Base-by-base conservation (phyloP, 2,797 vertebrate genomes). In the Eurystomus glaucurus region DNA sequence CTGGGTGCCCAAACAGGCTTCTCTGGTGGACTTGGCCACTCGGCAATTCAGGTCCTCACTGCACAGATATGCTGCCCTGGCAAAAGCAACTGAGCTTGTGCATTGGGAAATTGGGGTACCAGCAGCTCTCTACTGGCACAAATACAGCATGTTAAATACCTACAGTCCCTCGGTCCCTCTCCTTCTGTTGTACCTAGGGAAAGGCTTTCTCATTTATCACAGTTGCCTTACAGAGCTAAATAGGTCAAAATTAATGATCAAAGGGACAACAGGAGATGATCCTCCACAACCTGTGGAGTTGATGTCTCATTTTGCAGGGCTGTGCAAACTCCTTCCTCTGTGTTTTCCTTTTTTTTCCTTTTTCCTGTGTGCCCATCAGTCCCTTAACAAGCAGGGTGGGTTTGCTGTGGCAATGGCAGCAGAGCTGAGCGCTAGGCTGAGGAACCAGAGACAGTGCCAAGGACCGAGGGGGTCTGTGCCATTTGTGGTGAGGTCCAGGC, bases 21-120 rank as follows among this genome's bases (percentile, higher is more conserved):
- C 26, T 74, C 41, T 1, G 6, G 3, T 28, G n/a, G 18, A 2
- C 11, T 86, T 0, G 0, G 35, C 15, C 35, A 18, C 23, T 52
- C 50, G 39, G 3, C 39, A 2, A 4, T 62, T 90, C 46, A 81
- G 11, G 5, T 75, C 25, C 29, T 51, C 0, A 0, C 41, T 62
- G 37, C 14, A 4, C 0, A 6, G n/a, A 5, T 2, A 17, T 66
- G 39, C 55, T 35, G 33, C n/a, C 4, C 7, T 2, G 3, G n/a
- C 23, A 57, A 45, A 72, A 29, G 12, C 28, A 9, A 17, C n/a
- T 2, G 10, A 35, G 35, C 9, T 16, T 16, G 8, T 68, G 39
- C 50, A 12, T 14, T 39, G 68, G 35, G 54, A 57, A 88, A 2
- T 9, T 2, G 51, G 12, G 12, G 28, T 7, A 19, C 20, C 9